These are phyloP conservation scores for Takifugu flavidus DNA, from an alignment of 2,113 vertebrate species.

Conservation along the genomic window DNA sequence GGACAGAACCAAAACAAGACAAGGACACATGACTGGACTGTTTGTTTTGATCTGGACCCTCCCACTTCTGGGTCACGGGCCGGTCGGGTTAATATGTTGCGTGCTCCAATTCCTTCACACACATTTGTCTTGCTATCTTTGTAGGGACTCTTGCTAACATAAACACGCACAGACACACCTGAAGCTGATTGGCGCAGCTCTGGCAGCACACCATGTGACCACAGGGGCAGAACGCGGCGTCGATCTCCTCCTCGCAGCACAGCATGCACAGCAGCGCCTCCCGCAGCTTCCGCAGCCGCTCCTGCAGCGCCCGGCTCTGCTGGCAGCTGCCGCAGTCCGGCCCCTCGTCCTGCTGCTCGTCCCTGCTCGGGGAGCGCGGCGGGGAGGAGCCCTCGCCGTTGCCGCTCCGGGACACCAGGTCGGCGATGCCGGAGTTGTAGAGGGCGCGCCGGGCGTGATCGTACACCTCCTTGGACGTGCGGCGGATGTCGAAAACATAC, in stretches of 20 bases:
- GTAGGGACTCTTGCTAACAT: too few relatives aligned
- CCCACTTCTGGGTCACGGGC: too few relatives aligned
- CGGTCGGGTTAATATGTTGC: too few relatives aligned
- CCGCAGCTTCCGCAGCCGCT: constrained; percentile 86
- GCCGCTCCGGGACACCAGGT: constrained; percentile 78
- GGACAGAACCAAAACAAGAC: too few relatives aligned
- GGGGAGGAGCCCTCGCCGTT: constrained; percentile 78
- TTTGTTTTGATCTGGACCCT: too few relatives aligned
- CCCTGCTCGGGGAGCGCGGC: constrained; percentile 78
- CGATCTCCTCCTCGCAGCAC: constrained; percentile 94
- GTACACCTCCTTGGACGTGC: constrained; percentile 96
- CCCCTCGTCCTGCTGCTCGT: constrained; percentile 38
- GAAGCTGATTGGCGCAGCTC: constrained; percentile 86
- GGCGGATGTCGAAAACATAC: constrained; percentile 94
- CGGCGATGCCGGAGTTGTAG: constrained; percentile 90
- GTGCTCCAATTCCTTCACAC: too few relatives aligned
- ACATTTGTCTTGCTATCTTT: too few relatives aligned
- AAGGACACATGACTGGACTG: too few relatives aligned
- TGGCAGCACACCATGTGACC: constrained; percentile 98
- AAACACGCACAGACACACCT: constrained; percentile 71
- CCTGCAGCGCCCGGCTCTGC: constrained; percentile 86
- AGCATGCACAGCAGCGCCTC: constrained; percentile 95
- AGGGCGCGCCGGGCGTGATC: constrained; percentile 91
- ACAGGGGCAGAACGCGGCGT: constrained; percentile 95
- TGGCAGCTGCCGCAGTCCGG: constrained; percentile 88